These are phyloP conservation scores for Gracilinanus agilis DNA, from an alignment of 2,113 vertebrate genomes.

Conservation along the genomic window DNA sequence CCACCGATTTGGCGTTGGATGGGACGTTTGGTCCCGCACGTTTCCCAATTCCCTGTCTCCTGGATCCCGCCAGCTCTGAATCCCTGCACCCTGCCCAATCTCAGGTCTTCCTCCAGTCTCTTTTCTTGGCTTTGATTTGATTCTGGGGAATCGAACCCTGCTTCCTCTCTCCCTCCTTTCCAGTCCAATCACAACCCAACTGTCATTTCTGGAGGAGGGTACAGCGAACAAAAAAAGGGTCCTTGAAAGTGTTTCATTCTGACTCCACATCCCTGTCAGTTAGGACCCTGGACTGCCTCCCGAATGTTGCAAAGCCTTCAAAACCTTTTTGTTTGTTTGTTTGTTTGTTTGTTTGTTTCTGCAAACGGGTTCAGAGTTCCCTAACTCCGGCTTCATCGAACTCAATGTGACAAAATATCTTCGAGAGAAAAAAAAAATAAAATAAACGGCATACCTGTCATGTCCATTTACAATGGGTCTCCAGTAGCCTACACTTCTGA, in stretches of 20 bases:
- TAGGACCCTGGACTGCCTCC: slow-evolving; percentile 91
- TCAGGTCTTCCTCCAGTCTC: slow-evolving; percentile 70
- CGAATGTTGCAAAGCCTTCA: slow-evolving; percentile 92
- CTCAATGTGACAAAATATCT: slow-evolving; percentile 96
- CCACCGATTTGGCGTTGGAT: not conserved
- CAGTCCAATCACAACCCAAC: slow-evolving; percentile 79
- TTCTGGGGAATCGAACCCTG: slow-evolving; percentile 64
- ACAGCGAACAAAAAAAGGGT: slow-evolving; percentile 89
- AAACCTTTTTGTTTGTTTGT: slow-evolving; percentile 90
- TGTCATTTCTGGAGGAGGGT: slow-evolving; percentile 89
- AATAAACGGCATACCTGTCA: slow-evolving; percentile 96
- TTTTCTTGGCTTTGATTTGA: slow-evolving; percentile 56
- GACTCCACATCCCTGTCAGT: slow-evolving; percentile 88
- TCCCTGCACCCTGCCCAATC: slow-evolving; percentile 72
- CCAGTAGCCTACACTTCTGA: slow-evolving; percentile 94
- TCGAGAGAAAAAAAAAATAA: slow-evolving; percentile 83
- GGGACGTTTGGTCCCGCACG: slow-evolving; percentile 38
- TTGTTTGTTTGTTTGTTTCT: slow-evolving; percentile 89
- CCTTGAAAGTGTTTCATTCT: slow-evolving; percentile 90
- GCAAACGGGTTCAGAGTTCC: slow-evolving; percentile 92
- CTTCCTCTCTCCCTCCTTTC: slow-evolving; percentile 72
- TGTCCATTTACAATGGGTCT: slow-evolving; percentile 98
- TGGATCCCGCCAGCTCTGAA: slow-evolving; percentile 44
- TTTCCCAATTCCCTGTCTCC: slow-evolving; percentile 54
- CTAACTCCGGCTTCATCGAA: slow-evolving; percentile 95